These are phyloP conservation scores for Diogma glabrata DNA, from an alignment of 2,888 invertebrate species.

Conservation along the genomic window DNA sequence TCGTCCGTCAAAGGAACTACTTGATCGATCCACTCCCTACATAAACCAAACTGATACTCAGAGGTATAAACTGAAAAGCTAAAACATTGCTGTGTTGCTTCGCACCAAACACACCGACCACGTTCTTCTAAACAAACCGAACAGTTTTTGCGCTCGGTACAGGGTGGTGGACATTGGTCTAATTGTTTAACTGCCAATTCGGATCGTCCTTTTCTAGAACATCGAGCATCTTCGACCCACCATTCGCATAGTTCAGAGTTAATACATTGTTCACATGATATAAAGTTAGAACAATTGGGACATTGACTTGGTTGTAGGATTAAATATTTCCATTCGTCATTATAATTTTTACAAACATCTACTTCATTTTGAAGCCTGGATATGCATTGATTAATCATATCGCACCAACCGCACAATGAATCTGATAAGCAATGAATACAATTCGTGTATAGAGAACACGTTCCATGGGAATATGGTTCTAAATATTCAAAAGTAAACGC, in stretches of 20 bases:
- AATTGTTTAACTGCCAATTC: conserved; percentile 51
- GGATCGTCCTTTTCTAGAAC: conserved; percentile 65
- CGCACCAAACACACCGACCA: conserved; percentile 92
- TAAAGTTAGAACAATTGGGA: conserved; percentile 79
- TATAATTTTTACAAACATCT: conserved; percentile 39
- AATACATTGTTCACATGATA: conserved; percentile 77
- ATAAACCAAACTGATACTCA: conserved; percentile 86
- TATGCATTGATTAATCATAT: conserved; percentile 58
- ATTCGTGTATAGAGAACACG: conserved; percentile 65
- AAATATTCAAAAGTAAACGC: conserved; percentile 81
- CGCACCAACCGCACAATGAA: conserved; percentile 88
- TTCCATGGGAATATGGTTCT: conserved; percentile 74
- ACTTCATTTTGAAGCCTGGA: conserved; percentile 55
- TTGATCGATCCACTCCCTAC: conserved; percentile 87
- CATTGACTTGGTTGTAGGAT: conserved; percentile 74
- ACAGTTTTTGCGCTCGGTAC: conserved; percentile 64
- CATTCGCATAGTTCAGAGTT: conserved; percentile 74
- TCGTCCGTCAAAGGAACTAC: conserved; percentile 40
- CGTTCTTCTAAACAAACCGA: conserved; percentile 72
- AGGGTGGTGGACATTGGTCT: conserved; percentile 67
- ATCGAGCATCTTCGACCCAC: conserved; percentile 82
- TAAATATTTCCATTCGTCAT: conserved; percentile 62
- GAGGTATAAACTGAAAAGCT: conserved; percentile 93
- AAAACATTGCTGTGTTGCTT: conserved; percentile 83
- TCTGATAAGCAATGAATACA: conserved; percentile 82